phyloP scores from a whole-genome alignment of 53 echinoderm and acorn worm genomes.

The Apostichopus leukothele region DNA sequence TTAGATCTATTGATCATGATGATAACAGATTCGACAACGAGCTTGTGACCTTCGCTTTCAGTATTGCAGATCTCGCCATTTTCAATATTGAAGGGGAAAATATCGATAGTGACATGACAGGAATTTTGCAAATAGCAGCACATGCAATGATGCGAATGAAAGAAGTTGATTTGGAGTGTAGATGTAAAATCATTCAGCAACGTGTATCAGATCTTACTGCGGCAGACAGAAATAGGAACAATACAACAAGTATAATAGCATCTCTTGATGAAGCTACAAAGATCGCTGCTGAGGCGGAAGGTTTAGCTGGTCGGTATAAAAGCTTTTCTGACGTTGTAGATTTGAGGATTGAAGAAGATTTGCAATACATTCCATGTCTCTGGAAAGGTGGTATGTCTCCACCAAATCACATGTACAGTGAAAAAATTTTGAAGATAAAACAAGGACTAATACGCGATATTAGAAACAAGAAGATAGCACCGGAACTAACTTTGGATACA shows the following conservation, averaged over 20 bases:
- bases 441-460: background rate
- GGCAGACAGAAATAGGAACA: conserved; percentile 12
- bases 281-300: background rate
- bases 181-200: conserved; percentile 11
- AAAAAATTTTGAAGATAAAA: background rate
- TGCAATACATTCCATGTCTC: background rate
- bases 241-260: background rate
- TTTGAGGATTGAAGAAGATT: background rate
- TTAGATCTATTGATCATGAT: no score
- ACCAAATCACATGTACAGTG: conserved; percentile 32
- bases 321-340: conserved; percentile 21
- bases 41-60: no score
- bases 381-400: conserved; percentile 16
- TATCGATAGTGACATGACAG: no score
- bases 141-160: conserved; percentile 16
- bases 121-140: no score
- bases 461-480: background rate
- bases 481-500: background rate
- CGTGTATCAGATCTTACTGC: conserved; percentile 27
- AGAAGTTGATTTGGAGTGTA: conserved; percentile 24
- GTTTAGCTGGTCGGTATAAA: background rate
- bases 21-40: no score
- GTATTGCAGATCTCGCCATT: no score
- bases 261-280: conserved; percentile 13
- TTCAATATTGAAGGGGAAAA: no score